phyloP scores from a whole-genome alignment of 2,113 vertebrate species.

The Mus spicilegus region DNA sequence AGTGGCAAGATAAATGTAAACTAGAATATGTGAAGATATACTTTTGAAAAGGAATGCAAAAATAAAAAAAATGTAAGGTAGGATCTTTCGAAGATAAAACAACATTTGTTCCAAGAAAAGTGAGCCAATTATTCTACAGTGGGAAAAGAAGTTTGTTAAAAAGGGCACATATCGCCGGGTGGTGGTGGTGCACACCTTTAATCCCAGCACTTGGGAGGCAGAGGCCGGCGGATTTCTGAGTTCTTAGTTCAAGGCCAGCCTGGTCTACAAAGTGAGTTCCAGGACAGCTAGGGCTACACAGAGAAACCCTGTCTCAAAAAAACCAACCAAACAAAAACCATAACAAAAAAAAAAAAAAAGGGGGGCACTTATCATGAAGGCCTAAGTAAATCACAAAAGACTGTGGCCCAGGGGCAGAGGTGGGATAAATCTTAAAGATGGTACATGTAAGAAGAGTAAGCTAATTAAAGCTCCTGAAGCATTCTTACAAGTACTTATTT shows the following conservation, averaged over 20 bases:
- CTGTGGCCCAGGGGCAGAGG: too few relatives aligned
- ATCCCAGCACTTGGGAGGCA: too few relatives aligned
- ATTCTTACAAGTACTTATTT: neutral
- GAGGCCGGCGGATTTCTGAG: too few relatives aligned
- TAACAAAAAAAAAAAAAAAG: too few relatives aligned
- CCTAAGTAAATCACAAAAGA: neutral
- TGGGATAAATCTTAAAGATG: neutral
- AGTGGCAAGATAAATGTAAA: neutral
- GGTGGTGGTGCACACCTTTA: too few relatives aligned
- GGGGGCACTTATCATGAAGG: neutral
- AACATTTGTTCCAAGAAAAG: neutral
- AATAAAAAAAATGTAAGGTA: neutral
- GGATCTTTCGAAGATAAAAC: neutral
- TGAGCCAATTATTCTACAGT: neutral
- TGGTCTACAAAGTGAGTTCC: too few relatives aligned
- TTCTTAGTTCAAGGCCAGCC: too few relatives aligned
- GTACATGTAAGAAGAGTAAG: neutral
- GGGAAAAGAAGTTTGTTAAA: neutral
- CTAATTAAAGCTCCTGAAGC: neutral
- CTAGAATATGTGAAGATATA: neutral
- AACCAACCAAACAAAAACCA: too few relatives aligned
- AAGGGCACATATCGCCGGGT: neutral
- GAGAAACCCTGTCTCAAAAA: too few relatives aligned
- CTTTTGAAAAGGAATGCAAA: neutral
- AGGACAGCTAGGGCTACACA: too few relatives aligned